Evolutionary conservation across 2,113 vertebrate genomes (phyloP).

Genomic region (Eretmochelys imbricata): DNA sequence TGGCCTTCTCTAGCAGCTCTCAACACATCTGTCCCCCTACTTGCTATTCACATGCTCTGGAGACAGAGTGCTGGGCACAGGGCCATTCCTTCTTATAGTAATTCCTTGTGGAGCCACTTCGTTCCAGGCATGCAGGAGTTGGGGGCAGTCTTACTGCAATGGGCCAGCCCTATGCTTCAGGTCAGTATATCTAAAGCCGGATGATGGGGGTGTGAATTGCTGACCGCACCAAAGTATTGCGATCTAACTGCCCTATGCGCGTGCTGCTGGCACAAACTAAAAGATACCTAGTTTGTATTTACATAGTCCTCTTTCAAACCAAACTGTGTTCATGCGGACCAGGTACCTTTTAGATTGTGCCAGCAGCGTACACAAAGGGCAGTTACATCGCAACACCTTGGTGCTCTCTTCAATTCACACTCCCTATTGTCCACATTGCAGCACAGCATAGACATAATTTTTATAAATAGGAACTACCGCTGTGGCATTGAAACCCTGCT

Average conservation of each 20-base stretch:
- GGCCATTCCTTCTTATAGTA: no score
- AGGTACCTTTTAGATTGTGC: not conserved
- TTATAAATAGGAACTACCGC: no score
- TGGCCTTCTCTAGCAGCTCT: fast-evolving
- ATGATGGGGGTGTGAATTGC: no score
- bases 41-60: no score
- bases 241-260: not conserved
- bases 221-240: no score
- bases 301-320: not conserved
- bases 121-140: not conserved
- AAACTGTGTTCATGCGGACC: not conserved
- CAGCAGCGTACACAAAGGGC: not conserved
- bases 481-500: no score
- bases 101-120: not conserved
- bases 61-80: no score
- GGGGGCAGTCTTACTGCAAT: not conserved
- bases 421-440: no score
- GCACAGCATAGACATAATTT: no score
- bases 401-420: not conserved
- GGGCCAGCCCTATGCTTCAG: not conserved
- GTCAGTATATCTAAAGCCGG: not conserved
- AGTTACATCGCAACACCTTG: not conserved
- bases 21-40: not conserved
- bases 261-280: not conserved
- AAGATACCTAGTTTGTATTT: not conserved